Conservation (phyloP, 2,113 vertebrate genomes). For the Erythrolamprus reginae region DNA sequence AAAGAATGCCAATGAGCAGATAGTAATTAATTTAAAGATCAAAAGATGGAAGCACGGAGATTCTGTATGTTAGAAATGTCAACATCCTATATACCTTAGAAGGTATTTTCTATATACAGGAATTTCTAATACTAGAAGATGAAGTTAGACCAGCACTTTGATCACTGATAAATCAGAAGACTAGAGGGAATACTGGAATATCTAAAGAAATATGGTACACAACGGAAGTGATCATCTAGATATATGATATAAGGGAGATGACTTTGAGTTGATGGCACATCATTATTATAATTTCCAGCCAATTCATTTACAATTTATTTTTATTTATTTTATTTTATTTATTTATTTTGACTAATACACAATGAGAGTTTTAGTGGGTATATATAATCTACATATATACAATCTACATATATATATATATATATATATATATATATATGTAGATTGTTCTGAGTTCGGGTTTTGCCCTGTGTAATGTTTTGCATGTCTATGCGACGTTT, state of each 20-base stretch:
- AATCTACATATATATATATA: no score
- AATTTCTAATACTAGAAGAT: neutral
- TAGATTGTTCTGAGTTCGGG: no score
- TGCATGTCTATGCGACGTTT: no score
- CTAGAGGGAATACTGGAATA: neutral
- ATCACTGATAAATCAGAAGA: neutral
- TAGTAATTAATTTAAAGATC: neutral
- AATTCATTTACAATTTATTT: neutral
- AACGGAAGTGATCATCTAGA: neutral
- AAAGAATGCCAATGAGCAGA: neutral
- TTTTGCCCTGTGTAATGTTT: no score
- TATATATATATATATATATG: no score
- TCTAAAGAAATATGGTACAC: neutral
- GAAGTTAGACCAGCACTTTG: neutral
- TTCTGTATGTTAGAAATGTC: neutral
- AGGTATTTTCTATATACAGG: neutral
- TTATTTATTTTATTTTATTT: no score
- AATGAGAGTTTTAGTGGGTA: no score
- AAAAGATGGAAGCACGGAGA: neutral
- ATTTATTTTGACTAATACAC: no score
- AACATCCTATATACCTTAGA: neutral
- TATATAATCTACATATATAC: no score
- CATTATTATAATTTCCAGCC: neutral
- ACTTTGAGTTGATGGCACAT: neutral
- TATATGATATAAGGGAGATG: neutral